These are phyloP conservation scores for Lophius americanus DNA, from an alignment of 2,797 vertebrate species.

Conservation along the genomic window DNA sequence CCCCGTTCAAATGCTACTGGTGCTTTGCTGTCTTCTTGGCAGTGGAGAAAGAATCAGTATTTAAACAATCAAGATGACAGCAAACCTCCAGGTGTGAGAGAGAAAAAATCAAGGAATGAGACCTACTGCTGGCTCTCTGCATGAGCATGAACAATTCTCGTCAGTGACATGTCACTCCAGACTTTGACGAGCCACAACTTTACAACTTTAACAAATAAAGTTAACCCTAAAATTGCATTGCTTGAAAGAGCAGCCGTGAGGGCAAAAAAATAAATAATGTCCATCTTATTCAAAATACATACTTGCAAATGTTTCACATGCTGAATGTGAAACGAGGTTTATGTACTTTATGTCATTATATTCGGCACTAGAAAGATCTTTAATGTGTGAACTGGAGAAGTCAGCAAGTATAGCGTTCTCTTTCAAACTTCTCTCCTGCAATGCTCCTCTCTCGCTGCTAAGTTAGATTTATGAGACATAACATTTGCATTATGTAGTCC, in stretches of 20 bases:
- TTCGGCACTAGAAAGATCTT: neutral
- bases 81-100: slow-evolving; percentile 49
- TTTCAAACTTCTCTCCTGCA: slow-evolving; percentile 7
- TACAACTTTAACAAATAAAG: slow-evolving; percentile 22
- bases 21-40: slow-evolving; percentile 5
- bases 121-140: slow-evolving; percentile 45
- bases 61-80: slow-evolving; percentile 37
- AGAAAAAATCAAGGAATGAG: slow-evolving; percentile 53
- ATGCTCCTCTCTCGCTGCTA: neutral
- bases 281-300: too few species aligned
- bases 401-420: neutral
- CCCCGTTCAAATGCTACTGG: neutral
- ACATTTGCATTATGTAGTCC: slow-evolving; percentile 11
- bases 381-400: neutral
- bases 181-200: slow-evolving; percentile 16
- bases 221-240: neutral
- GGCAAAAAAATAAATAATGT: neutral
- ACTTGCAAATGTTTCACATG: too few species aligned
- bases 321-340: slow-evolving; percentile 1
- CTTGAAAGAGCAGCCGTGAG: slow-evolving; percentile 13
- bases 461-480: slow-evolving; percentile 7
- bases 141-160: slow-evolving; percentile 53
- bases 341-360: neutral
- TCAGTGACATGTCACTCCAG: slow-evolving; percentile 18
- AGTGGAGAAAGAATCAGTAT: slow-evolving; percentile 25